Conservation (phyloP, 2,113 vertebrate species). For the Actinemys pallida region DNA sequence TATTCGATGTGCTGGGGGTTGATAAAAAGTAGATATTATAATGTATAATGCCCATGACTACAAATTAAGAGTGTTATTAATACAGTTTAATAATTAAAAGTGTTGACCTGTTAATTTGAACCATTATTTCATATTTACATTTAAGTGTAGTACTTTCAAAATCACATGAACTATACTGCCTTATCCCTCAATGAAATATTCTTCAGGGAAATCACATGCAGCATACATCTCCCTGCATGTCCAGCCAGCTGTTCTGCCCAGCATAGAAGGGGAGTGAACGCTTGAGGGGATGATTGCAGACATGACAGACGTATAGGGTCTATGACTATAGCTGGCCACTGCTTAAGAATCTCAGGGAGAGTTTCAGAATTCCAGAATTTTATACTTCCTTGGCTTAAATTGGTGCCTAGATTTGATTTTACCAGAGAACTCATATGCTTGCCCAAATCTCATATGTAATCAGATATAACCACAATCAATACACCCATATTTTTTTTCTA, state of each 20-base stretch:
- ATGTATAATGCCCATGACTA: background rate
- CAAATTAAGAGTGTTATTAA: background rate
- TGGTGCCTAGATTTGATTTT: background rate
- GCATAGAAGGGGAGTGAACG: background rate
- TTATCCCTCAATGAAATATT: background rate
- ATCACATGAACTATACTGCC: background rate
- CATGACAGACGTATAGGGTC: no score
- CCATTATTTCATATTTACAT: background rate
- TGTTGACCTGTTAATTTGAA: background rate
- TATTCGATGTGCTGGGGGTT: background rate
- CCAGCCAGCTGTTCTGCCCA: background rate
- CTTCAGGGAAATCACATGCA: background rate
- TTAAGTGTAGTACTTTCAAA: background rate
- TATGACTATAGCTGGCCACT: rapidly evolving
- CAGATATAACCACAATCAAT: background rate
- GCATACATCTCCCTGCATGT: background rate
- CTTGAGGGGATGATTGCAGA: background rate
- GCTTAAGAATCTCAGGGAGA: background rate
- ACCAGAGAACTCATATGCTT: background rate
- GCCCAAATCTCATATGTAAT: background rate
- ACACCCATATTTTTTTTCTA: background rate
- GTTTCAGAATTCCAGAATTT: background rate
- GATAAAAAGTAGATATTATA: background rate
- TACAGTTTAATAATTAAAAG: background rate
- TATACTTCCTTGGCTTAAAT: background rate